Conservation (phyloP, 2,113 vertebrate species). For the Talpa occidentalis region DNA sequence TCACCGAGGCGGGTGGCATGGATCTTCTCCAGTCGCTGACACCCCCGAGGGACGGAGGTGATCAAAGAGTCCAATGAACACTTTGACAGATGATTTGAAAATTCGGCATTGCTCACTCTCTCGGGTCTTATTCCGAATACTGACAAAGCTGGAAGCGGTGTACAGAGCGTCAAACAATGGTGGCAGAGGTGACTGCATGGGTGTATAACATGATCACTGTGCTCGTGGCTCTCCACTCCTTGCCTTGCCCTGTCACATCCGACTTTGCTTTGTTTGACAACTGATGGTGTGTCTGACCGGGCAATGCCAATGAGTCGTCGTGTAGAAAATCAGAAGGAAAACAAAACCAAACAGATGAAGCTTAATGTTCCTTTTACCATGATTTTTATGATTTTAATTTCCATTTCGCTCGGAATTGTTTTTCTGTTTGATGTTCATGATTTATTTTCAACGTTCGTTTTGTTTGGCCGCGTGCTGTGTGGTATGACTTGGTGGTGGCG, state of each 20-base stretch:
- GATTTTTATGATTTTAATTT: slow-evolving; percentile 82
- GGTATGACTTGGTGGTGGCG: slow-evolving; percentile 82
- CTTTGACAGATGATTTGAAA: slow-evolving; percentile 81
- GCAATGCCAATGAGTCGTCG: slow-evolving; percentile 88
- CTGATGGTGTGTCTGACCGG: slow-evolving; percentile 74
- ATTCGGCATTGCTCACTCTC: slow-evolving; percentile 78
- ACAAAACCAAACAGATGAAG: slow-evolving; percentile 72
- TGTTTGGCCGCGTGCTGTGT: slow-evolving; percentile 85
- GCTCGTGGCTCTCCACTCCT: slow-evolving; percentile 86
- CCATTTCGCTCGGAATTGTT: slow-evolving; percentile 82
- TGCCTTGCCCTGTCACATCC: slow-evolving; percentile 87
- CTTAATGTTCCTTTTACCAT: slow-evolving; percentile 82
- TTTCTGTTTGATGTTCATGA: slow-evolving; percentile 81
- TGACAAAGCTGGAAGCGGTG: slow-evolving; percentile 93
- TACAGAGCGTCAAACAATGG: slow-evolving; percentile 91
- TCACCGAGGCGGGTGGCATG: slow-evolving; percentile 67
- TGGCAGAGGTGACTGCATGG: slow-evolving; percentile 95
- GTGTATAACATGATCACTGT: slow-evolving; percentile 89
- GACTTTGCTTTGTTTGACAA: slow-evolving; percentile 40
- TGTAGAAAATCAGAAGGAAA: slow-evolving; percentile 53
- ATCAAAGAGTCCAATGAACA: slow-evolving; percentile 81
- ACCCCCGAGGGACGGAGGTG: slow-evolving; percentile 69
- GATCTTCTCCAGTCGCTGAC: slow-evolving; percentile 61
- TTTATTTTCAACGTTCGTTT: slow-evolving; percentile 85
- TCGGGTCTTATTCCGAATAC: slow-evolving; percentile 74